These are phyloP conservation scores for Channa maculata DNA, from an alignment of 2,113 vertebrate genomes.

Conservation along the genomic window DNA sequence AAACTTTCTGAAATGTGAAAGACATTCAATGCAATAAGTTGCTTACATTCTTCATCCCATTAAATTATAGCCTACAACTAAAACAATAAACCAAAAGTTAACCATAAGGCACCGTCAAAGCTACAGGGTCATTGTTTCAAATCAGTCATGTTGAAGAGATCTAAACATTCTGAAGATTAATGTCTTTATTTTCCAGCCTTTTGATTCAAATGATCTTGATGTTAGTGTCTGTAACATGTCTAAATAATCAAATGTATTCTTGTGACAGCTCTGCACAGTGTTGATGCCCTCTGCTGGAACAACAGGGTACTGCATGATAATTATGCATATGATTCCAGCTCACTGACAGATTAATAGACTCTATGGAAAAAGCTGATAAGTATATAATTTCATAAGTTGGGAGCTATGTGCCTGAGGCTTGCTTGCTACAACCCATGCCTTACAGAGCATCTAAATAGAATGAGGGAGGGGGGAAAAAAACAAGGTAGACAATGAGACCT, in stretches of 20 bases:
- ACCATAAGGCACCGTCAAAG: no score
- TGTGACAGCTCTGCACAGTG: background rate
- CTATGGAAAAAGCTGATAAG: slow-evolving; percentile 39
- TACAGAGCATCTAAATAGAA: background rate
- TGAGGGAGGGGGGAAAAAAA: background rate
- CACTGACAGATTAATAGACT: slow-evolving; percentile 51
- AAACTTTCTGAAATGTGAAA: no score
- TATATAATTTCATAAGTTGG: slow-evolving; percentile 55
- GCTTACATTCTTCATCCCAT: background rate
- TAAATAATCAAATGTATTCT: background rate
- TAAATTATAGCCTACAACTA: background rate
- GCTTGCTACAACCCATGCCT: slow-evolving; percentile 40
- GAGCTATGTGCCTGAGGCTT: slow-evolving; percentile 34
- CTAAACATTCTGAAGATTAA: background rate
- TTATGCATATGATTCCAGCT: background rate
- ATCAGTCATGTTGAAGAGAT: background rate
- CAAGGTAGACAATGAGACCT: slow-evolving; percentile 49
- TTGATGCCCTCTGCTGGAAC: slow-evolving; percentile 72
- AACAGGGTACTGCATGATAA: slow-evolving; percentile 10
- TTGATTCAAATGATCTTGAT: background rate
- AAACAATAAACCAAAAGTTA: background rate
- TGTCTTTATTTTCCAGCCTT: background rate
- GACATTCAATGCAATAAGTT: no score
- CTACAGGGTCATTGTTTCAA: background rate
- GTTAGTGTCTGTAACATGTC: background rate